These are phyloP conservation scores for Lepeophtheirus nordmannii DNA, from an alignment of 2,888 invertebrate genomes.

Conservation along the genomic window DNA sequence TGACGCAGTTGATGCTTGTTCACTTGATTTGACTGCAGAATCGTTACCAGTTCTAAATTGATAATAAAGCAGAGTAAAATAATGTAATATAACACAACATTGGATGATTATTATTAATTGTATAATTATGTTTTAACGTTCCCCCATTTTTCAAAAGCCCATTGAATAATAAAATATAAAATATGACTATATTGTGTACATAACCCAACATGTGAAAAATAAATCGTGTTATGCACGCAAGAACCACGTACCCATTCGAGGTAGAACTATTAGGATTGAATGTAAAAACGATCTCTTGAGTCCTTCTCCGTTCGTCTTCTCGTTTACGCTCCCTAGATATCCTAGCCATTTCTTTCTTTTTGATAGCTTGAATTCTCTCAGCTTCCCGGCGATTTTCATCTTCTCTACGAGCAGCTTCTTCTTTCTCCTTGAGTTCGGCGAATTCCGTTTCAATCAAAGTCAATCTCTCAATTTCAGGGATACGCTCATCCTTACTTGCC, in stretches of 20 bases:
- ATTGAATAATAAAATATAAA: no score
- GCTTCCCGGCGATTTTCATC: constrained; percentile 66
- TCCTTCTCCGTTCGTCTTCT: constrained; percentile 50
- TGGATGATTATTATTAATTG: no score
- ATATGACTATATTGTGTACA: no score
- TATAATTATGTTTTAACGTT: no score
- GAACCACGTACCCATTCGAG: not conserved
- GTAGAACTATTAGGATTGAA: constrained; percentile 1
- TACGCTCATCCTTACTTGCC: not conserved
- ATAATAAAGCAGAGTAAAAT: not conserved
- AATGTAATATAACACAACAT: no score
- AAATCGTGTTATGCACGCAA: not conserved
- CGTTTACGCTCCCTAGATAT: constrained; percentile 48
- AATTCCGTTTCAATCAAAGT: constrained; percentile 60
- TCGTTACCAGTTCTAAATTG: not conserved
- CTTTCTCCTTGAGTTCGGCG: constrained; percentile 54
- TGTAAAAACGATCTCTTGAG: constrained; percentile 39
- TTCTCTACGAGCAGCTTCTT: constrained; percentile 55
- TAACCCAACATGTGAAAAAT: no score
- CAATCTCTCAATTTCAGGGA: constrained; percentile 4
- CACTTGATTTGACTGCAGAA: not conserved
- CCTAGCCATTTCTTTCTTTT: constrained; percentile 48
- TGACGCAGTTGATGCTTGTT: not conserved
- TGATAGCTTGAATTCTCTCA: constrained; percentile 64
- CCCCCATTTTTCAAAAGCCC: no score